These are phyloP conservation scores for Megaleporinus macrocephalus DNA, from an alignment of 2,113 vertebrate species.

Conservation along the genomic window DNA sequence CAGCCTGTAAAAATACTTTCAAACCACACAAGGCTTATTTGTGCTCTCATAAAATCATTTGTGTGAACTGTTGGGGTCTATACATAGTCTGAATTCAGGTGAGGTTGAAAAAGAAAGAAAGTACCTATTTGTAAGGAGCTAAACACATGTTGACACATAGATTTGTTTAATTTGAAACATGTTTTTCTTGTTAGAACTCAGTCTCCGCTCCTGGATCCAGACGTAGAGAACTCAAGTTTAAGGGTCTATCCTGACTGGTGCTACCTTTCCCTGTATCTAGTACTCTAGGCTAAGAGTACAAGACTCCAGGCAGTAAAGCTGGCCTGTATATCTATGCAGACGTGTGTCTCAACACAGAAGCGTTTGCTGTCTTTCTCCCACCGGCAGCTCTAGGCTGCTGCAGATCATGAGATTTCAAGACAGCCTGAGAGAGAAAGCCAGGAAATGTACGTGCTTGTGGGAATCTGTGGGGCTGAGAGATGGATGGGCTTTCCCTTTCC, in stretches of 20 bases:
- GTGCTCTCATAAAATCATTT: constrained; percentile 63
- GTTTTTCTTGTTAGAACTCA: neutral
- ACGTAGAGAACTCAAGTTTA: constrained; percentile 14
- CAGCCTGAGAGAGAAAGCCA: constrained; percentile 12
- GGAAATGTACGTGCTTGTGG: constrained; percentile 9
- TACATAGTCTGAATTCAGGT: constrained; percentile 62
- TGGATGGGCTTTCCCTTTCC: constrained; percentile 1
- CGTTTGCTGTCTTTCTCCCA: neutral
- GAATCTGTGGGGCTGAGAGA: neutral
- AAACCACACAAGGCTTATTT: constrained; percentile 65
- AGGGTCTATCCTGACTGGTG: constrained; percentile 22
- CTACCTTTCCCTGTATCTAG: neutral
- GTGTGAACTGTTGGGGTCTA: constrained; percentile 58
- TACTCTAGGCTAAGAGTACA: neutral
- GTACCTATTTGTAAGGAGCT: neutral
- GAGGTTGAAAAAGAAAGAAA: constrained; percentile 39
- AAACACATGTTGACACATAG: neutral
- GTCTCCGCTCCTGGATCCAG: constrained; percentile 9
- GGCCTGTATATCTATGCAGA: constrained; percentile 8
- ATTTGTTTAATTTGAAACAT: neutral
- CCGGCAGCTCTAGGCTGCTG: constrained; percentile 13
- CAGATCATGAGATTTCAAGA: constrained; percentile 33
- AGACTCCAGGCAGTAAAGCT: neutral
- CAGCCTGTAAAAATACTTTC: constrained; percentile 50
- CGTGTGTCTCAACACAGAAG: neutral